Conservation (phyloP, 2,888 invertebrate species). For the Tiliacea aurago region DNA sequence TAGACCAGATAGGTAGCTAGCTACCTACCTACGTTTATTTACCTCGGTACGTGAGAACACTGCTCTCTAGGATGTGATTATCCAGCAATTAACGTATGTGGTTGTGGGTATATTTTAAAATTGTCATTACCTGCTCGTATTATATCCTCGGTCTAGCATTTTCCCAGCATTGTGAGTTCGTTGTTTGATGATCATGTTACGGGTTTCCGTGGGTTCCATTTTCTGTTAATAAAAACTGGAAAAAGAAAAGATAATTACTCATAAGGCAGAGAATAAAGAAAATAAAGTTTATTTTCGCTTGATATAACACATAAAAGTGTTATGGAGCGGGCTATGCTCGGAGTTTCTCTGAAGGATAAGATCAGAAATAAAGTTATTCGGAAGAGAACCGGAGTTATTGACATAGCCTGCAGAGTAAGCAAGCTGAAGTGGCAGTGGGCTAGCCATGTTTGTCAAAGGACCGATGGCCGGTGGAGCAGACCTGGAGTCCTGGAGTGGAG, state of each 20-base stretch:
- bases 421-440: too few relatives aligned
- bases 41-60: conserved; percentile 42
- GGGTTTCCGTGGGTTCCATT: conserved; percentile 27
- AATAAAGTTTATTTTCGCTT: not conserved
- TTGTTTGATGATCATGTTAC: conserved; percentile 31
- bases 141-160: conserved; percentile 10
- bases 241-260: conserved; percentile 13
- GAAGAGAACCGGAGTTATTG: too few relatives aligned
- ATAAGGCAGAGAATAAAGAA: too few relatives aligned
- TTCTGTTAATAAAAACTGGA: conserved; percentile 16
- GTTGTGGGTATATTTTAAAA: conserved; percentile 28
- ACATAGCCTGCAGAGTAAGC: too few relatives aligned
- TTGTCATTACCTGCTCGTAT: conserved; percentile 27
- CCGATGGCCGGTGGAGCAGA: too few relatives aligned
- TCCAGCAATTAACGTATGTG: conserved; percentile 37
- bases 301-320: not conserved
- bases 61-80: conserved; percentile 27
- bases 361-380: too few relatives aligned
- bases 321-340: too few relatives aligned
- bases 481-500: too few relatives aligned
- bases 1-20: conserved; percentile 3
- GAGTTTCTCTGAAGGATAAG: too few relatives aligned
- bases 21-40: conserved; percentile 9
- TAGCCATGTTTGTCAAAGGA: too few relatives aligned
- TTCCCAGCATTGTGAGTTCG: conserved; percentile 48